A percentile compares a stretch with the other conserved stretches of the same genome.
phyloP scores from a whole-genome alignment of 2,113 vertebrate species.

The Eolophus roseicapilla region DNA sequence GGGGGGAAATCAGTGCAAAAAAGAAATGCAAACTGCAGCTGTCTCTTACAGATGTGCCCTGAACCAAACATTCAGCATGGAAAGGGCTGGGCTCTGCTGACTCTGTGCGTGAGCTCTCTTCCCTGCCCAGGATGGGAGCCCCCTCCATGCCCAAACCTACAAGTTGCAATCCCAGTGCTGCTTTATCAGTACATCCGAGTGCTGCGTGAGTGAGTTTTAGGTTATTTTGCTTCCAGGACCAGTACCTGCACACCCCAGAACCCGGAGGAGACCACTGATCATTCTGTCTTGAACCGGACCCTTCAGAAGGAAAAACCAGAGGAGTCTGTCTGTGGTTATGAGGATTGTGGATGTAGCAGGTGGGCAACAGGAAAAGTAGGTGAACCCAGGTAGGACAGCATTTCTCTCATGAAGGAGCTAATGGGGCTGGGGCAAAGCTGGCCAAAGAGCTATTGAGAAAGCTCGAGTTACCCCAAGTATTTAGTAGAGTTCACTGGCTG shows the following conservation, averaged over 20 bases:
- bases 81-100: background rate
- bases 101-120: background rate
- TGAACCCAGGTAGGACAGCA: background rate
- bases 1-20: background rate
- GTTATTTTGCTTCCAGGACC: background rate
- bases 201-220: background rate
- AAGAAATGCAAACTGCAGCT: background rate
- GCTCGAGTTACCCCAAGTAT: background rate
- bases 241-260: background rate
- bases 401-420: background rate
- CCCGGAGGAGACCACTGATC: fast-evolving
- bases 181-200: fast-evolving
- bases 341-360: background rate
- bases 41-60: background rate
- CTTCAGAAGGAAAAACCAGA: background rate
- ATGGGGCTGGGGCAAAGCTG: background rate
- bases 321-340: background rate
- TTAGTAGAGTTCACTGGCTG: background rate
- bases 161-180: background rate
- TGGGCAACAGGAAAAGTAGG: background rate
- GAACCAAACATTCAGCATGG: background rate
- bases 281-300: background rate
- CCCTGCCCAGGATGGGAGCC: background rate
- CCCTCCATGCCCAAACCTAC: background rate
- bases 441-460: background rate